Base-by-base conservation (phyloP, 2,888 invertebrate genomes). In the Agrochola lota region DNA sequence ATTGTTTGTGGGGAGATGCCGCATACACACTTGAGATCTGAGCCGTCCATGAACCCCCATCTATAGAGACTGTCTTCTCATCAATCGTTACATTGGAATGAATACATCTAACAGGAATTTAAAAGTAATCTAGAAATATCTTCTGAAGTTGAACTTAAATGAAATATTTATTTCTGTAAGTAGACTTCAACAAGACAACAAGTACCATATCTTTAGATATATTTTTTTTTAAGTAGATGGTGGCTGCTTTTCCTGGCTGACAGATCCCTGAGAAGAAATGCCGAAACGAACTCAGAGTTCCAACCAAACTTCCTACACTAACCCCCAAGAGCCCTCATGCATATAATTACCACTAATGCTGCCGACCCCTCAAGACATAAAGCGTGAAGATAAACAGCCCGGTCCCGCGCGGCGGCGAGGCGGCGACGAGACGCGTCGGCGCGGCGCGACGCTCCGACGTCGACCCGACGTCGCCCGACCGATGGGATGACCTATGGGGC, bases 391-490 rank as follows among this genome's bases (percentile, higher is more conserved):
- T 77, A 86, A 83, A 85, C 83, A 78, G 73, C n/a, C 70, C 23
- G 71, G 76, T 60, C 43, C 49, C 52, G 83, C 77, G 71, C 75
- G 75, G 77, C 72, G 68, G 80, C 26, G 75, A 23, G 87, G 87
- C 87, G 85, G 81, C 89, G 82, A 60, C 70, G 77, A 72, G 85
- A 82, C 86, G 85, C 76, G 85, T 86, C 80, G 72, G 64, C 64
- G 73, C 84, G 84, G 71, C 84, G 87, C 86, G 89, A 71, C 88
- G n/a, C 60, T 74, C 72, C 80, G 85, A 60, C 86, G 86, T 52
- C 72, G 74, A 40, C 69, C 43, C 62, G 49, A 68, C 35, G 78
- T n/a, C 85, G 75, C 75, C 81, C 71, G 46, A 66, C 71, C 83
- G 71, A 85, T 75, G 85, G 82, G 85, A 81, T 83, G 85, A 83